Evolutionary conservation across 1,140 invertebrate genomes (phyloP).

Genomic region (Drosophila littoralis): DNA sequence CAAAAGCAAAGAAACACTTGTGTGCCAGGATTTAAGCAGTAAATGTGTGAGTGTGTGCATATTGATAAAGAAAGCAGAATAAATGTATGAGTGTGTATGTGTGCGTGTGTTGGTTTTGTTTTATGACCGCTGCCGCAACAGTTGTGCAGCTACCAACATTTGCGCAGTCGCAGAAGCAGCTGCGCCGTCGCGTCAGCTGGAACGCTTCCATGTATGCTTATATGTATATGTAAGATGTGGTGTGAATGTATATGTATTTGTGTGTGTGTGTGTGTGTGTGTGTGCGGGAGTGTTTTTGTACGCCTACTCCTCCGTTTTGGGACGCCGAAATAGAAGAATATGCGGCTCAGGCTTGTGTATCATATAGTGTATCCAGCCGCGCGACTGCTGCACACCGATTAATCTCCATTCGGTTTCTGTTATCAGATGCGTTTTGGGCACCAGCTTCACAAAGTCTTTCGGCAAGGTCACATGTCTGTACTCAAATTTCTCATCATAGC

Average conservation of each 20-base stretch:
- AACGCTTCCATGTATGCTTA: constrained; percentile 13
- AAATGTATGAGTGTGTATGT: background rate
- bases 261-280: constrained; percentile 12
- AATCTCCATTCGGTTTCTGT: constrained; percentile 97
- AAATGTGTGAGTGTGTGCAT: background rate
- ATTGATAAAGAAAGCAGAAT: background rate
- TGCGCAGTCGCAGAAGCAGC: constrained; percentile 43
- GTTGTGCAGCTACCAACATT: constrained; percentile 41
- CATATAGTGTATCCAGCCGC: constrained; percentile 99
- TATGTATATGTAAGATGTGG: constrained; percentile 4
- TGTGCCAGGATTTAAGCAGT: background rate
- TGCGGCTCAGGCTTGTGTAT: constrained; percentile 94
- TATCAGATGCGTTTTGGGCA: constrained; percentile 97
- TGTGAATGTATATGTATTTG: constrained; percentile 4
- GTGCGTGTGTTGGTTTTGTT: constrained; percentile 5
- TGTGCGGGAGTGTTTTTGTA: constrained; percentile 27
- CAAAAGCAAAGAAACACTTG: background rate
- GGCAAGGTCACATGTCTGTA: constrained; percentile 98
- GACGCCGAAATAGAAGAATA: constrained; percentile 87
- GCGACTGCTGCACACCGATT: constrained; percentile 97
- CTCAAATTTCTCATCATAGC: too few species aligned
- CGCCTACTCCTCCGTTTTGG: constrained; percentile 70
- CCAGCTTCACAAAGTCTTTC: constrained; percentile 92
- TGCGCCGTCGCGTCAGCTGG: constrained; percentile 36
- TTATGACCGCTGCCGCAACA: constrained; percentile 33